Conservation (phyloP, 2,113 vertebrate species). For the Trochalopteron elliotii region DNA sequence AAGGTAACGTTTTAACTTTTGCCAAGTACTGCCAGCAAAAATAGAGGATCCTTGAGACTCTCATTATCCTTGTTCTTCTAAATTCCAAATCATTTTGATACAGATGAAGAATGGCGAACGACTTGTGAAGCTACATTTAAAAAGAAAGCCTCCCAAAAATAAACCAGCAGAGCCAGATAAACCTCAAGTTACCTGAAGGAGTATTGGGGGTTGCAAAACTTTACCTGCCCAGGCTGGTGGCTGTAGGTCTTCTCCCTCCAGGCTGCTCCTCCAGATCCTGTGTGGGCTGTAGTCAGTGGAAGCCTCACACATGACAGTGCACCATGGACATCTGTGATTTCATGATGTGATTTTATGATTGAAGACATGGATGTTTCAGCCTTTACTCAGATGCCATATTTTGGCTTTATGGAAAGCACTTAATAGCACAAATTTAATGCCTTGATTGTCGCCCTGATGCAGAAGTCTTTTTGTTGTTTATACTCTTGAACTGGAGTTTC, state of each 20-base stretch:
- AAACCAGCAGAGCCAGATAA: background rate
- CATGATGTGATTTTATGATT: background rate
- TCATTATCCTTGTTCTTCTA: background rate
- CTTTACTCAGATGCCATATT: background rate
- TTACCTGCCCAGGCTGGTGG: background rate
- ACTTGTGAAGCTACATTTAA: background rate
- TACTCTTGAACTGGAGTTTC: no score
- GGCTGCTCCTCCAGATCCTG: rapidly evolving
- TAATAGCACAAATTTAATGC: background rate
- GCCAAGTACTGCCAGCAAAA: background rate
- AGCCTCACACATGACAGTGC: rapidly evolving
- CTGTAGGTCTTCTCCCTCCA: background rate
- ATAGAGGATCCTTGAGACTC: background rate
- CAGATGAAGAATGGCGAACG: rapidly evolving
- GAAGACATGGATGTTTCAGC: background rate
- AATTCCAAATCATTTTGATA: background rate
- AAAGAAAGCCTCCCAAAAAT: background rate
- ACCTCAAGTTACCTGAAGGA: background rate
- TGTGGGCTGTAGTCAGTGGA: background rate
- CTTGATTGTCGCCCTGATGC: no score
- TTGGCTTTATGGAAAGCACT: background rate
- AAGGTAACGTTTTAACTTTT: background rate
- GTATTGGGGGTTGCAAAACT: background rate
- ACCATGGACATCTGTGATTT: background rate
- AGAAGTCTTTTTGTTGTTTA: no score